A percentile compares a stretch with the other conserved stretches of the same genome.
phyloP scores from a whole-genome alignment of 2,113 vertebrate species.

The Aphyosemion australe region DNA sequence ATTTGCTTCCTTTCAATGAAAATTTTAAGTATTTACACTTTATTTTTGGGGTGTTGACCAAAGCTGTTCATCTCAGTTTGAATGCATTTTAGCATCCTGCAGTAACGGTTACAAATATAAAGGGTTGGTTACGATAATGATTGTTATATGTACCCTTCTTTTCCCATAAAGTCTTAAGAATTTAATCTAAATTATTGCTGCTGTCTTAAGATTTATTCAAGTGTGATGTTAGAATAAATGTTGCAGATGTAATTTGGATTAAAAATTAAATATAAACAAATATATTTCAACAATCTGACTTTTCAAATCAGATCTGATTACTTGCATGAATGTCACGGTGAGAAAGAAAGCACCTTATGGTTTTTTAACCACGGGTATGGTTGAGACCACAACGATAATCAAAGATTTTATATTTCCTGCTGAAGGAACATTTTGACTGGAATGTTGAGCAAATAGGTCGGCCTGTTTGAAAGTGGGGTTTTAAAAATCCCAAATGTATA shows the following conservation, averaged over 20 bases:
- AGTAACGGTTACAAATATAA: slow-evolving; percentile 14
- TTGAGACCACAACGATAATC: slow-evolving; percentile 2
- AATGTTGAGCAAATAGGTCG: neutral
- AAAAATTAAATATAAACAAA: neutral
- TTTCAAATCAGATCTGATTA: neutral
- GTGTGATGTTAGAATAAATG: neutral
- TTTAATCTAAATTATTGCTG: neutral
- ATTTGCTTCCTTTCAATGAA: neutral
- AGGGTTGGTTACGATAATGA: neutral
- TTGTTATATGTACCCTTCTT: too few species aligned
- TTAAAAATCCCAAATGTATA: neutral
- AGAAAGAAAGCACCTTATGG: slow-evolving; percentile 57
- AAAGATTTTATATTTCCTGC: neutral
- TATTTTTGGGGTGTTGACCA: neutral
- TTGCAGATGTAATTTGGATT: slow-evolving; percentile 1
- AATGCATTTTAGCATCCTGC: slow-evolving; percentile 19
- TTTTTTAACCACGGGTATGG: slow-evolving; percentile 7
- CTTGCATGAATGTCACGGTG: neutral
- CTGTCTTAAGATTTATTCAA: slow-evolving; percentile 16
- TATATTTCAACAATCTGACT: too few species aligned
- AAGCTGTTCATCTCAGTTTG: neutral
- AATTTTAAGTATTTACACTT: neutral
- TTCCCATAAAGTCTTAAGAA: neutral
- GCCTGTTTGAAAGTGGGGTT: neutral
- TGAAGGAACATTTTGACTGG: neutral